Conservation (phyloP, 2,888 invertebrate genomes). For the Apotomis turbidana region DNA sequence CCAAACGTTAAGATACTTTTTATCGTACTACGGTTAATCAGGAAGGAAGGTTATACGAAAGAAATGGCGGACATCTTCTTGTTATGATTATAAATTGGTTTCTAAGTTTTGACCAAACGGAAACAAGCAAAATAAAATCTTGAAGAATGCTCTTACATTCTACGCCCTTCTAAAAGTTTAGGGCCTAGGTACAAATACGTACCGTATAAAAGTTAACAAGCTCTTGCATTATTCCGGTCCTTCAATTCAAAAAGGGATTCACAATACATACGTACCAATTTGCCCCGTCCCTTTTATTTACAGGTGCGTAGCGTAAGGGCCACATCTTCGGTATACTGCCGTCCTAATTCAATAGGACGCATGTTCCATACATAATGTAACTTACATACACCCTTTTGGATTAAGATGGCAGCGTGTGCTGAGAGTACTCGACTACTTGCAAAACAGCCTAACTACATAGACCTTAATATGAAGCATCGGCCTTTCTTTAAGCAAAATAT, state of each 20-base stretch:
- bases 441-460: constrained; percentile 7
- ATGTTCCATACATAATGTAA: too few species aligned
- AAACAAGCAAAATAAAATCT: not conserved
- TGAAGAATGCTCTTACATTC: not conserved
- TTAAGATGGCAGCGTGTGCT: too few species aligned
- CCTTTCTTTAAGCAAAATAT: not conserved
- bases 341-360: too few species aligned
- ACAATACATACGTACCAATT: constrained; percentile 16
- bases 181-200: not conserved
- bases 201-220: constrained; percentile 24
- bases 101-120: not conserved
- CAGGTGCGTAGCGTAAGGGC: constrained; percentile 19
- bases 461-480: not conserved
- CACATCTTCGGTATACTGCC: not conserved
- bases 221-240: constrained; percentile 24
- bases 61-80: too few species aligned
- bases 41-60: too few species aligned
- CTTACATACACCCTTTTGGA: too few species aligned
- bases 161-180: not conserved
- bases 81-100: not conserved
- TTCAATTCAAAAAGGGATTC: constrained; percentile 22
- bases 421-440: not conserved
- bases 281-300: constrained; percentile 6
- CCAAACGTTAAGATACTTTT: too few species aligned
- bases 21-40: too few species aligned